Base-by-base conservation (phyloP, 2,113 vertebrate genomes). In the Gobiocypris rarus region DNA sequence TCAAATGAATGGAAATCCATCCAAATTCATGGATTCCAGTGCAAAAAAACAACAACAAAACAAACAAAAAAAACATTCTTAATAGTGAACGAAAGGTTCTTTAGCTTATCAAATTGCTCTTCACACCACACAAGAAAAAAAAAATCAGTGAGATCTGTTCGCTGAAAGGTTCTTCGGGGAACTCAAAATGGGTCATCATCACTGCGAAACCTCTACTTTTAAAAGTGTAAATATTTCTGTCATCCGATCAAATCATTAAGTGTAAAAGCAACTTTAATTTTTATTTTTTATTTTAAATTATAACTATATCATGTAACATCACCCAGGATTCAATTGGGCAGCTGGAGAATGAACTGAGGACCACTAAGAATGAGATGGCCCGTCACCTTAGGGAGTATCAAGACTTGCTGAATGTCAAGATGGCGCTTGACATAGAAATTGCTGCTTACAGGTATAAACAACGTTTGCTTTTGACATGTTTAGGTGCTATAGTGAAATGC, bases 391-490 rank as follows among this genome's bases (percentile, higher is more conserved):
- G 96, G 90, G 97, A 99, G 87, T 98, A 99, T 90, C 97, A 99
- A 90, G 98, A 99, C 86, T 92, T 99, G 88, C 96, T 99, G 59
- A 99, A 98, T 2, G 96, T 99, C 84, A 98, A 99, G 91, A 99
- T 99, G 98, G 97, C 97, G 0, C 94, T 99, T 87, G 97, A 99
- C 87, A 99, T 99, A 0, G 97, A 99, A 90, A 99, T 98, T 71
- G 97, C 97, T 76, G 97, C 97, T 81, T 99, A 99, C 94, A 96
- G 97, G 97, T 97, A 93, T 45, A 7, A 83, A 31, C 7, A 14
- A 28, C 1, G 11, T 11, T 22, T 56, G 7, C 24, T 19, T 9
- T 43, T 58, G 8, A 19, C 67, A 77, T n/a, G 41, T 61, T 3
- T 14, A 26, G 26, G 41, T 34, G 24, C 3, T 15, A 14, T 3